These are phyloP conservation scores for Girardinus metallicus DNA, from an alignment of 2,797 vertebrate genomes.

Conservation along the genomic window DNA sequence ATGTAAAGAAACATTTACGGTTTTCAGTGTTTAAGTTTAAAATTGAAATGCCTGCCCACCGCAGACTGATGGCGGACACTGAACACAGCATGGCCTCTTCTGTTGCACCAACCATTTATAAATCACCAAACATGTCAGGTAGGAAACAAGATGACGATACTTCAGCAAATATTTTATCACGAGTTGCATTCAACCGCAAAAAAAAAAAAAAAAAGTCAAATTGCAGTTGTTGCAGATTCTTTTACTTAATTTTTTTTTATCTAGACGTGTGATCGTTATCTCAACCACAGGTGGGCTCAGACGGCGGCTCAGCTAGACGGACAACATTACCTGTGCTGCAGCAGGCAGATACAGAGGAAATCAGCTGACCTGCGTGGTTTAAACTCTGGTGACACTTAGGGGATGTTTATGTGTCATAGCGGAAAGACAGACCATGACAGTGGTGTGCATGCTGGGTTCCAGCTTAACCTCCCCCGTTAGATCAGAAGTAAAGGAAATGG, in stretches of 20 bases:
- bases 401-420: conserved; percentile 61
- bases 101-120: background rate
- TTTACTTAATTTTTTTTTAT: background rate
- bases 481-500: conserved; percentile 48
- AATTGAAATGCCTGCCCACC: background rate
- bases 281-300: background rate
- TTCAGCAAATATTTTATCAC: background rate
- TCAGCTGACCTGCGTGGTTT: conserved; percentile 66
- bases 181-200: background rate
- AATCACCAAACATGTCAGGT: background rate
- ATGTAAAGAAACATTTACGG: background rate
- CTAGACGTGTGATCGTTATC: background rate
- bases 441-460: conserved; percentile 36
- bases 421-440: conserved; percentile 62
- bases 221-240: background rate
- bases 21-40: background rate
- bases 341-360: conserved; percentile 52
- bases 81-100: background rate
- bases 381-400: conserved; percentile 19
- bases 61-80: background rate
- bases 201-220: background rate
- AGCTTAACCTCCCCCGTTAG: conserved; percentile 43
- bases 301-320: conserved; percentile 12
- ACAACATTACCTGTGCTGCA: conserved; percentile 25
- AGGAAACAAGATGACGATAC: background rate